These are phyloP conservation scores for Arothron firmamentum DNA, from an alignment of 2,113 vertebrate genomes.

Conservation along the genomic window DNA sequence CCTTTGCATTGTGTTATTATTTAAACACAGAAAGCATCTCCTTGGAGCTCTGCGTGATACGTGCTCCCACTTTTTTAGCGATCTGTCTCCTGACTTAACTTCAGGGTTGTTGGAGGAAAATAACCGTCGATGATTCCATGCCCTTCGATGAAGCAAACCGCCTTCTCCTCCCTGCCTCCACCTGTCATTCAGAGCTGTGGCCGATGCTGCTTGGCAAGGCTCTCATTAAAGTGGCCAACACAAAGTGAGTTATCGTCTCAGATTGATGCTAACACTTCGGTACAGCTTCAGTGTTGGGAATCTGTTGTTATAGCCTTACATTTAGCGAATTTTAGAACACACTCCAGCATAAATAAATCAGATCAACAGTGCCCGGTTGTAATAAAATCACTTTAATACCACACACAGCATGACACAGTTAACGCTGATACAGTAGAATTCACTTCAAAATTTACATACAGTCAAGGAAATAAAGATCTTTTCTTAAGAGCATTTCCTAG, in stretches of 20 bases:
- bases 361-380: background rate
- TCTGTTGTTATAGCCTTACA: background rate
- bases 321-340: background rate
- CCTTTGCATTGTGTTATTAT: conserved; percentile 19
- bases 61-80: no score
- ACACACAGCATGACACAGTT: background rate
- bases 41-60: background rate
- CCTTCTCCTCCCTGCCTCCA: conserved; percentile 84
- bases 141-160: conserved; percentile 85
- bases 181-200: conserved; percentile 85
- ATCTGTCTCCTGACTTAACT: no score
- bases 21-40: conserved; percentile 17
- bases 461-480: no score
- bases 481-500: no score
- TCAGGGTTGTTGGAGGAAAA: conserved; percentile 93
- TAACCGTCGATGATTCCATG: conserved; percentile 86
- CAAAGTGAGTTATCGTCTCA: conserved; percentile 79
- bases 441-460: no score
- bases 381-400: background rate
- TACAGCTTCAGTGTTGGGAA: background rate
- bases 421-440: no score
- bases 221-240: conserved; percentile 87
- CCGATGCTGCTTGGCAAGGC: conserved; percentile 92
- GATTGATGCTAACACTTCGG: conserved; percentile 3
- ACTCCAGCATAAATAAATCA: background rate